Base-by-base conservation (phyloP, 2,113 vertebrate species). In the Empidonax alnorum region DNA sequence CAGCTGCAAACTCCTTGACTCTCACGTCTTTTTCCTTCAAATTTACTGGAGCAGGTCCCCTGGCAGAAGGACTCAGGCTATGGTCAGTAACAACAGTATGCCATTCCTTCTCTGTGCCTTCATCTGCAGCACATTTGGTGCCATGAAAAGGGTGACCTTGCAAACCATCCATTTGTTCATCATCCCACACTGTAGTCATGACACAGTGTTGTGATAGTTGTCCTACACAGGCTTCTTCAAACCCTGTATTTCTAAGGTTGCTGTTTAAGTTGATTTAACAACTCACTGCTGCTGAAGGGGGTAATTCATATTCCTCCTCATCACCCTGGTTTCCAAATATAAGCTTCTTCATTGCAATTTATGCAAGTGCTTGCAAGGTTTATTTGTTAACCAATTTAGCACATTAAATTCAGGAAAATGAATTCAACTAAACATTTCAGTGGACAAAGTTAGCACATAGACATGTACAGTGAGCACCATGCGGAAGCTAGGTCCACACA, bases 1-100 rank as follows among this genome's bases (percentile, higher is more conserved):
- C 58, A 96, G 78, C 59, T 12, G 0, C 63, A 97, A 88, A 44
- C 84, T 95, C 96, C 95, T 97, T 96, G 96, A 96, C 77, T 80
- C n/a, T 84, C 52, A 7, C 18, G 56, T 0, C 2, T 46, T 84
- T 87, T 93, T 52, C 7, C 58, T 73, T 30, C 47, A 55, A 81
- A 94, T 58, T 7, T 14, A 80, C 66, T 63, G 63, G 63, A 95
- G 39, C 75, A 49, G 31, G 59, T 93, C 78, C 75, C 27, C 63
- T n/a, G 78, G 67, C 71, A 91, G 87, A 69, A 83, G 71, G 82
- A 83, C 75, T 58, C 42, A 91, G 79, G 7, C 75, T 83, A 50
- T 74, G 67, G 86, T 71, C 75, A 83, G 4, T 89, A 90, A 80
- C 59, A 66, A 80, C 63, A 66, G 15, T 14, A 35, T 46, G 49